Percentiles rank a stretch among this genome's conserved stretches.
Conservation (phyloP, 2,888 invertebrate genomes). For the Tholera decimalis region DNA sequence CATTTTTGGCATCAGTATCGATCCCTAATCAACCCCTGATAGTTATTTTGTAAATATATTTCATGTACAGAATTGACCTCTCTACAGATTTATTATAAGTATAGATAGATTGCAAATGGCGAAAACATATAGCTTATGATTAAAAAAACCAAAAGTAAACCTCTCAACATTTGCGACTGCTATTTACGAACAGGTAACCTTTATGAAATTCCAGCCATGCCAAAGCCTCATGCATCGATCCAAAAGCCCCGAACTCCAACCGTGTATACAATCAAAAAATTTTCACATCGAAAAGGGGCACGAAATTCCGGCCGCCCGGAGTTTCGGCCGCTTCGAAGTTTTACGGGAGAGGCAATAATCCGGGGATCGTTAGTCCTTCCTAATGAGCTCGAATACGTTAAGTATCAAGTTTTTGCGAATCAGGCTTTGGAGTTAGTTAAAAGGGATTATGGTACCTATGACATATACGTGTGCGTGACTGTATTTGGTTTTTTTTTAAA, state of each 20-base stretch:
- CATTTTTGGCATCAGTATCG: no score
- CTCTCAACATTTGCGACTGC: conserved; percentile 4
- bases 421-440: conserved; percentile 35
- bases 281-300: conserved; percentile 31
- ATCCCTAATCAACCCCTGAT: no score
- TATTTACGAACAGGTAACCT: conserved; percentile 12
- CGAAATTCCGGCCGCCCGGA: conserved; percentile 32
- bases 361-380: conserved; percentile 49
- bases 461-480: not conserved
- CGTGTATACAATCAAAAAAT: conserved; percentile 50
- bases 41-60: no score
- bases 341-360: conserved; percentile 55
- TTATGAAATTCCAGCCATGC: conserved; percentile 17
- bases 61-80: no score
- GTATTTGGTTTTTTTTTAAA: not conserved
- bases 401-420: conserved; percentile 52
- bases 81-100: no score
- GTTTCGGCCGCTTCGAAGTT: conserved; percentile 38
- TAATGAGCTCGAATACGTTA: conserved; percentile 57
- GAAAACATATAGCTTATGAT: no score
- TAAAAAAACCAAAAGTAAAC: not conserved
- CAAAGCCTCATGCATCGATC: conserved; percentile 39
- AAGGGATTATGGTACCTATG: conserved; percentile 22
- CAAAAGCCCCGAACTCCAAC: conserved; percentile 27
- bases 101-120: no score